Evolutionary conservation across 2,888 invertebrate genomes (phyloP).

Genomic region (Acanthacorydalis orientalis): DNA sequence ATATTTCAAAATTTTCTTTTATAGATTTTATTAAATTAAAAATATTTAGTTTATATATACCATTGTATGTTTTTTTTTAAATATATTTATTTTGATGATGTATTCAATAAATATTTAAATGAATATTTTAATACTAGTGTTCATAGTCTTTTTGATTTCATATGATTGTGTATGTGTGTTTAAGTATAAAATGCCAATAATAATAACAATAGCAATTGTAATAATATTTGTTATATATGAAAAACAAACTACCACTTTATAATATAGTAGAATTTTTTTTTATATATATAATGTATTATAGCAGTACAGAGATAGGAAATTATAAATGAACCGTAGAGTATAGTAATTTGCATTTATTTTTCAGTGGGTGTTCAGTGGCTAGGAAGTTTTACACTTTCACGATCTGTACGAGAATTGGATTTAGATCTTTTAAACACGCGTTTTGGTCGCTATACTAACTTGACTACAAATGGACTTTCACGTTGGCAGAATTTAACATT

Average conservation of each 20-base stretch:
- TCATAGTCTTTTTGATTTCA: no score
- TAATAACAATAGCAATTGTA: no score
- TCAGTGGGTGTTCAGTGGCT: constrained; percentile 50
- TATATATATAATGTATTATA: constrained; percentile 7
- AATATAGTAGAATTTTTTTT: no score
- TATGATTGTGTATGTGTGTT: no score
- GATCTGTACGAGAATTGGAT: constrained; percentile 52
- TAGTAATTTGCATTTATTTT: constrained; percentile 12
- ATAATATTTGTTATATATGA: no score
- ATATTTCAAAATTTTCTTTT: not conserved
- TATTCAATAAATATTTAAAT: no score
- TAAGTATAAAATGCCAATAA: no score
- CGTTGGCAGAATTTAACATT: constrained; percentile 52
- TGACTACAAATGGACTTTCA: constrained; percentile 26
- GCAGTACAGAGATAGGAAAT: not conserved
- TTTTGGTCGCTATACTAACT: constrained; percentile 39
- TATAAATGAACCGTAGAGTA: not conserved
- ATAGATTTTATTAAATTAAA: not conserved
- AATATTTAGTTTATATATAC: not conserved
- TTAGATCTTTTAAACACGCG: constrained; percentile 44
- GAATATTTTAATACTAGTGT: no score
- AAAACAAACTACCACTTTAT: no score
- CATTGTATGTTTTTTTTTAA: constrained; percentile 6
- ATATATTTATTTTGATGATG: not conserved
- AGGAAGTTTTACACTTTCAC: constrained; percentile 42